Percentiles rank a stretch among this genome's conserved stretches.
These are phyloP conservation scores for Thelaira solivaga DNA, from an alignment of 2,888 invertebrate genomes.

Conservation along the genomic window DNA sequence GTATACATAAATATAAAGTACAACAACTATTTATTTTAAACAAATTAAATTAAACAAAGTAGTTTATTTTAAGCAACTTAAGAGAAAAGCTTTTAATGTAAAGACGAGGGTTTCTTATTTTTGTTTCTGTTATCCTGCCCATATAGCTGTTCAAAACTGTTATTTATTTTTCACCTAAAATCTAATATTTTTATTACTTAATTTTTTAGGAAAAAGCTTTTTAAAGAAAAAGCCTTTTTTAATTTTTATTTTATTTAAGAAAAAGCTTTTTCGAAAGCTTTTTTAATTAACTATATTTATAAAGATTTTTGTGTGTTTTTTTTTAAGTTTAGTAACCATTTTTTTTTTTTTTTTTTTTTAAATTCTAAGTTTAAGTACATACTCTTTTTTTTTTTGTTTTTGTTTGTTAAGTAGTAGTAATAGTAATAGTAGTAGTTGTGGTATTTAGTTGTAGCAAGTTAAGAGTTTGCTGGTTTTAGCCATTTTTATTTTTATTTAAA, in stretches of 20 bases:
- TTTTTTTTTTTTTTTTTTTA: constrained; percentile 32
- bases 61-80: constrained; percentile 56
- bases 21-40: constrained; percentile 65
- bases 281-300: constrained; percentile 45
- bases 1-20: constrained; percentile 63
- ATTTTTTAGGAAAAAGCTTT: constrained; percentile 14
- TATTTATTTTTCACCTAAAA: constrained; percentile 38
- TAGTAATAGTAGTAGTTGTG: constrained; percentile 62
- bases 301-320: too few relatives aligned
- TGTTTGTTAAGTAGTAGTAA: constrained; percentile 62
- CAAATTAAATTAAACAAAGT: constrained; percentile 64
- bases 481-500: constrained; percentile 51
- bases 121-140: constrained; percentile 71
- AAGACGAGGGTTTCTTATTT: constrained; percentile 32
- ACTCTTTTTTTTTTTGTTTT: too few relatives aligned
- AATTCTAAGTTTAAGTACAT: constrained; percentile 63
- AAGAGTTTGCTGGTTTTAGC: constrained; percentile 53
- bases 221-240: neutral
- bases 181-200: constrained; percentile 30
- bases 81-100: constrained; percentile 50
- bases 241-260: neutral
- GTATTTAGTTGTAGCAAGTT: constrained; percentile 59
- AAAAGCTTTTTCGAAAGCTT: constrained; percentile 4
- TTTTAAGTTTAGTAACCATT: constrained; percentile 37
- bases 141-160: constrained; percentile 73